A percentile compares a stretch with the other conserved stretches of the same genome.
phyloP scores from a whole-genome alignment of 2,113 vertebrate species.

The Arizona elegans region DNA sequence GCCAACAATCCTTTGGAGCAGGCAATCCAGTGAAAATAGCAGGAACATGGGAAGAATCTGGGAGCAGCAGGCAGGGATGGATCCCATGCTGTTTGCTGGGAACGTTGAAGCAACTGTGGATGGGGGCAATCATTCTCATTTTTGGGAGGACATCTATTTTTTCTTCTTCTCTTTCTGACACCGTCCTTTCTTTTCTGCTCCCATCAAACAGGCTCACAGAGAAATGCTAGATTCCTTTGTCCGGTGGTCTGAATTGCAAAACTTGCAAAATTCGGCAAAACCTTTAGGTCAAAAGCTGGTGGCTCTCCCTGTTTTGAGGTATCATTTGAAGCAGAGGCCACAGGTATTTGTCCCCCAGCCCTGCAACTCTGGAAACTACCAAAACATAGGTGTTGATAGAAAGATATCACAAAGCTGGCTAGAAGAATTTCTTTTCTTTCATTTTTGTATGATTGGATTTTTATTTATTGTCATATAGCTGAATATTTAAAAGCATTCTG shows the following conservation, averaged over 20 bases:
- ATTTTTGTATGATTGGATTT: background rate
- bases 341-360: background rate
- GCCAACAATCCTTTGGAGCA: background rate
- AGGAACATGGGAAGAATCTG: background rate
- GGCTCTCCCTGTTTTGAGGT: background rate
- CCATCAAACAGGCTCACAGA: background rate
- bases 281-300: background rate
- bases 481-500: background rate
- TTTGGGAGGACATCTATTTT: background rate
- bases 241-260: background rate
- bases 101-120: background rate
- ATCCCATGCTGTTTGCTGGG: background rate
- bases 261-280: background rate
- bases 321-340: background rate
- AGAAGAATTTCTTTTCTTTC: background rate
- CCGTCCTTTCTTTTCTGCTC: background rate
- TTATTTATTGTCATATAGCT: background rate
- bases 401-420: background rate
- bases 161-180: background rate
- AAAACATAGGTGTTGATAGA: background rate
- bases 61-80: background rate
- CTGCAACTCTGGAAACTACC: background rate
- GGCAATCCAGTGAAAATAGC: background rate
- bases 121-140: background rate
- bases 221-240: background rate